phyloP scores from a whole-genome alignment of 2,888 invertebrate species.

The Lingula anatina region DNA sequence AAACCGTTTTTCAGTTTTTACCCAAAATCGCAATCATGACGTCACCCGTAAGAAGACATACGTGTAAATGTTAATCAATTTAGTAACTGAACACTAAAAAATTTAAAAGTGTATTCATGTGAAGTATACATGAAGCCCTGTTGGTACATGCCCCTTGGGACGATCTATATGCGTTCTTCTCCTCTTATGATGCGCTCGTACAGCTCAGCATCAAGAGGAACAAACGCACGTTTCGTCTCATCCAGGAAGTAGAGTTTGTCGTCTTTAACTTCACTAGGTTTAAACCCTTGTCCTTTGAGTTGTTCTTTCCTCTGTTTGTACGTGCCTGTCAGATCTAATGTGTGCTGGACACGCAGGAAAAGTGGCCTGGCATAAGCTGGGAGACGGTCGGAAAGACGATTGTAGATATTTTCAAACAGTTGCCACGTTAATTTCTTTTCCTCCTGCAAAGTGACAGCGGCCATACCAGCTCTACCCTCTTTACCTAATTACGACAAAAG shows the following conservation, averaged over 20 bases:
- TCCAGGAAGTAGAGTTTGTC: constrained; percentile 28
- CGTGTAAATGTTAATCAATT: no score
- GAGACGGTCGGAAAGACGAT: constrained; percentile 18
- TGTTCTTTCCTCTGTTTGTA: constrained; percentile 35
- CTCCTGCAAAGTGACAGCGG: constrained; percentile 22
- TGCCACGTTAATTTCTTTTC: constrained; percentile 11
- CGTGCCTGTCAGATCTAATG: constrained; percentile 24
- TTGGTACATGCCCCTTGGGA: no score
- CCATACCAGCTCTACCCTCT: constrained; percentile 40
- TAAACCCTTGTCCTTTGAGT: constrained; percentile 32
- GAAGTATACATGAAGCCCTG: no score
- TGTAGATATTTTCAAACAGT: constrained; percentile 15
- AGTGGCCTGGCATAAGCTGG: constrained; percentile 31
- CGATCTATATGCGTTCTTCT: no score
- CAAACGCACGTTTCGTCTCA: constrained; percentile 15
- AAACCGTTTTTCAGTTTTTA: no score
- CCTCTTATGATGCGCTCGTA: constrained; percentile 2
- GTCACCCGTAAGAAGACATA: no score
- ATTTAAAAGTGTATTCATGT: no score
- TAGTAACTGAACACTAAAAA: no score
- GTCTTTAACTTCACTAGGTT: constrained; percentile 17
- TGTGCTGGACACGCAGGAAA: constrained; percentile 22
- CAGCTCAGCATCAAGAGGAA: constrained; percentile 13
- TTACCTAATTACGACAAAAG: constrained; percentile 13
- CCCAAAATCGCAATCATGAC: no score